Evolutionary conservation across 2,797 vertebrate species (phyloP).

Genomic region (Peromyscus attwateri): DNA sequence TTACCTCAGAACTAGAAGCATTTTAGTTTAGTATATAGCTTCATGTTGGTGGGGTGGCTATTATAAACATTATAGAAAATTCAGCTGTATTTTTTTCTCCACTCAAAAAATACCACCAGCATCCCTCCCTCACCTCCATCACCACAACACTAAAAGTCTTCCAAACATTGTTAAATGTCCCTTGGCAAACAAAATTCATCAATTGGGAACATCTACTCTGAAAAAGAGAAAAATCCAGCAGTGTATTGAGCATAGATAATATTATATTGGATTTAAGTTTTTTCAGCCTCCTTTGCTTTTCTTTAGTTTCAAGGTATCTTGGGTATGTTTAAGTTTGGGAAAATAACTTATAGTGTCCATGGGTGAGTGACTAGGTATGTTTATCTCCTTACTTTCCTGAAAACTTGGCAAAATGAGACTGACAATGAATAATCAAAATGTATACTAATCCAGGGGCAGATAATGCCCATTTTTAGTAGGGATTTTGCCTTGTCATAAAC

Average conservation of each 20-base stretch:
- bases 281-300: neutral
- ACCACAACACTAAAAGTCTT: neutral
- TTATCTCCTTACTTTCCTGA: neutral
- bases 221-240: neutral
- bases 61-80: neutral
- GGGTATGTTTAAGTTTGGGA: neutral
- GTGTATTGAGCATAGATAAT: neutral
- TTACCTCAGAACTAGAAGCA: neutral
- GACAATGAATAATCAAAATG: neutral
- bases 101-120: neutral
- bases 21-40: neutral
- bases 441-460: neutral
- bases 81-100: neutral
- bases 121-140: rapidly evolving
- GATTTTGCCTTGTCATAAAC: neutral
- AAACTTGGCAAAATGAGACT: constrained; percentile 10
- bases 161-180: neutral
- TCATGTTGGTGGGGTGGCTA: rapidly evolving
- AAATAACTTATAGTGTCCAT: neutral
- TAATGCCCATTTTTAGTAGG: neutral
- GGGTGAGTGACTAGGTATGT: neutral
- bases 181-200: neutral
- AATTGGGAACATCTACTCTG: neutral
- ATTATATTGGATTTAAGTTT: neutral
- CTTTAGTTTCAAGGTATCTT: neutral